Percentiles rank a stretch among this genome's conserved stretches.
Conservation (phyloP, 2,888 invertebrate species). For the Caenorhabditis becei region DNA sequence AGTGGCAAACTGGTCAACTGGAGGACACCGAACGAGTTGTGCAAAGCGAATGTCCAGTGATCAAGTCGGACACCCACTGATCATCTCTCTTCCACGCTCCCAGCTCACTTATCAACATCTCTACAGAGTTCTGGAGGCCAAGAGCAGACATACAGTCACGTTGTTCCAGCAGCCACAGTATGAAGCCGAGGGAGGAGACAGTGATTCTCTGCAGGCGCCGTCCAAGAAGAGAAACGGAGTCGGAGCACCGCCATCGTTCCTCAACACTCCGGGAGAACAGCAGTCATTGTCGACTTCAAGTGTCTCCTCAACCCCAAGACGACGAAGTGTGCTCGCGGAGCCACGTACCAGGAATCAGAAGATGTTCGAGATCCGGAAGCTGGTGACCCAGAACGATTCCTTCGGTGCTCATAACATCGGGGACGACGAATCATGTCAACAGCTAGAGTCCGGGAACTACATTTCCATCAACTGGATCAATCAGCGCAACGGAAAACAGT, state of each 20-base stretch:
- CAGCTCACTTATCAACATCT: conserved; percentile 83
- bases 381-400: conserved; percentile 36
- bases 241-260: conserved; percentile 61
- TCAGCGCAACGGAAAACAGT: conserved; percentile 82
- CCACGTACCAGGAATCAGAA: conserved; percentile 53
- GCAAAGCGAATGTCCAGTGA: conserved; percentile 70
- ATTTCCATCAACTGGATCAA: conserved; percentile 84
- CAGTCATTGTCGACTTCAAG: conserved; percentile 10
- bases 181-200: conserved; percentile 25
- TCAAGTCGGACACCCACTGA: conserved; percentile 83
- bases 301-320: conserved; percentile 30
- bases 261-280: conserved; percentile 44
- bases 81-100: conserved; percentile 83
- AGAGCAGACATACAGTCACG: conserved; percentile 82
- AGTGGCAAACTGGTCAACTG: conserved; percentile 82
- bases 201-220: conserved; percentile 30
- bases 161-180: conserved; percentile 82
- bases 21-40: conserved; percentile 74
- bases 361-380: conserved; percentile 62
- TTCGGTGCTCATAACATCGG: conserved; percentile 42
- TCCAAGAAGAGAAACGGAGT: conserved; percentile 60
- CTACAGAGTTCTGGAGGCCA: conserved; percentile 82
- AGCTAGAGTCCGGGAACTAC: conserved; percentile 67
- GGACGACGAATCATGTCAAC: conserved; percentile 55
- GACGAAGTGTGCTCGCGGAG: conserved; percentile 62